Evolutionary conservation across 2,113 vertebrate genomes (phyloP), one percentile per base, ranked within the genome.

Genomic region (Archocentrus centrarchus): DNA sequence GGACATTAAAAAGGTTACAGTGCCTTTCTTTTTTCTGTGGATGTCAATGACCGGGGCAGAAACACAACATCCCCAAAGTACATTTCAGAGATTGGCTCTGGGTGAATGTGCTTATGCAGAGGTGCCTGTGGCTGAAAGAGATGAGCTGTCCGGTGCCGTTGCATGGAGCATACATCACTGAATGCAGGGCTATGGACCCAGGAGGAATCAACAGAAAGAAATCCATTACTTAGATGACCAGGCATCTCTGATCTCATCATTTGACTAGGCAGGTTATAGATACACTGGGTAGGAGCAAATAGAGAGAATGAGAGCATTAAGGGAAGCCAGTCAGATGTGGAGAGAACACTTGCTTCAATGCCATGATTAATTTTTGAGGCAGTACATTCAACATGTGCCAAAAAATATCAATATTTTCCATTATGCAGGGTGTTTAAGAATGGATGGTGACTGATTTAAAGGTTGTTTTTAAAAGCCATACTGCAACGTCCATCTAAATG

Each of bases 191-290:
- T 11, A 24, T 68, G 73, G 80, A 86, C 86, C 88, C 90, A 68
- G 86, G 86, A 92, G 91, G 92, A 94, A 94, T 92, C 87, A 91
- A 83, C 84, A 87, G 86, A 92, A 89, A 91, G 77, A 91, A 94
- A 93, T 87, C 82, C 80, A 94, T 95, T 95, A 93, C 89, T 90
- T 87, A 90, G 86, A 93, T 94, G 88, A 90, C 90, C 84, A 81
- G 84, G 77, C 60, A 91, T 59, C 90, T 93, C 79, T 85, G 91
- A 93, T 94, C 88, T 86, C 85, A 92, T 94, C 89, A 91, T 88
- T 81, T 82, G 85, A 59, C 57, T 62, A 76, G 59, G 60, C 80
- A 79, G 78, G 81, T 89, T 91, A 90, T 27, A 20, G 80, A 89
- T 75, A 81, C 59, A 77, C 11, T 39, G 78, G 89, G 77, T 59